A percentile compares a stretch with the other conserved stretches of the same genome.
Evolutionary conservation across 2,113 vertebrate species (phyloP).

Genomic region (Bos indicus): DNA sequence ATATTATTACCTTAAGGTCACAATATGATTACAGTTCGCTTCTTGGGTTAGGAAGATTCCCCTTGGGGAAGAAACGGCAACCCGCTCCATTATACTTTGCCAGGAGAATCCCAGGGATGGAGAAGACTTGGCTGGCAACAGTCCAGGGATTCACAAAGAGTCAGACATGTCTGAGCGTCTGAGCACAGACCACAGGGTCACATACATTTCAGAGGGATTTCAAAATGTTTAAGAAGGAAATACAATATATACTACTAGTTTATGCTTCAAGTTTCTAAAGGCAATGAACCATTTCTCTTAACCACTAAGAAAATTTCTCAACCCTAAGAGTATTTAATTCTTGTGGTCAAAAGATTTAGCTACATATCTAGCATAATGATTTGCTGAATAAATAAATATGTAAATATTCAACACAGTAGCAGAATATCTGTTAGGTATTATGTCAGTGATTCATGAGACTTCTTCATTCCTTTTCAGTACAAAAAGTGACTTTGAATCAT

Average conservation of each 20-base stretch:
- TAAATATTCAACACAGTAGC: neutral
- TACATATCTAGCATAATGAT: neutral
- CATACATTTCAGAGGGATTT: neutral
- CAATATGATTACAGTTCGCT: neutral
- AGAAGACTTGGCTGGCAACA: neutral
- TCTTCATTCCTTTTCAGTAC: neutral
- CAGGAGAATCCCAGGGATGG: neutral
- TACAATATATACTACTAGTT: neutral
- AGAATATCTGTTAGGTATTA: neutral
- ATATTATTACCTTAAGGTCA: neutral
- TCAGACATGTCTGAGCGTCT: neutral
- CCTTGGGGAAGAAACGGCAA: neutral
- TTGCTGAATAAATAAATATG: neutral
- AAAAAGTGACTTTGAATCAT: neutral
- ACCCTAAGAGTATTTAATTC: neutral
- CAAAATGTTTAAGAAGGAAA: slow-evolving; percentile 23
- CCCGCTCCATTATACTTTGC: neutral
- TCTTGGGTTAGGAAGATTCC: neutral
- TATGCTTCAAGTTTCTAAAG: neutral
- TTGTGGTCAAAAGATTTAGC: neutral
- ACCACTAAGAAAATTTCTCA: slow-evolving; percentile 17
- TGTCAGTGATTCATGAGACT: neutral
- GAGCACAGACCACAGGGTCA: neutral
- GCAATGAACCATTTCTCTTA: slow-evolving; percentile 12
- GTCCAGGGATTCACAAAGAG: neutral